A percentile compares a stretch with the other conserved stretches of the same genome.
Conservation (phyloP, 2,797 vertebrate species). For the Hyperoplus lanceolatus region DNA sequence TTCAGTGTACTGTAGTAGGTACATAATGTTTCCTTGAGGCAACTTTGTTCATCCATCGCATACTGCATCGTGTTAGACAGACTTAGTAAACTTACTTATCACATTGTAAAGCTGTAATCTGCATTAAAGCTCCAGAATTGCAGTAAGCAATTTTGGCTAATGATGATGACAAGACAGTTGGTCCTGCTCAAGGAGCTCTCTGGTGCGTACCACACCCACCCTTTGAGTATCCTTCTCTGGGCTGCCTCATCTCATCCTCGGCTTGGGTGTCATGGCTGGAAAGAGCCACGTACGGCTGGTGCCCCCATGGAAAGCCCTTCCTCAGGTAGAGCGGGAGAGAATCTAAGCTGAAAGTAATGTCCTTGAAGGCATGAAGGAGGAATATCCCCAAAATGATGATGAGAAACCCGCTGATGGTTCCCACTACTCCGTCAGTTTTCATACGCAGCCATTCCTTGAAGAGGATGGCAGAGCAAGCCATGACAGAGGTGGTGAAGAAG, state of each 20-base stretch:
- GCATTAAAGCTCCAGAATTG: constrained; percentile 32
- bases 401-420: constrained; percentile 91
- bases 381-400: constrained; percentile 90
- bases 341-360: constrained; percentile 83
- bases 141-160: constrained; percentile 2
- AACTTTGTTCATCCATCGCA: constrained; percentile 25
- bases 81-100: constrained; percentile 25
- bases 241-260: constrained; percentile 48
- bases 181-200: constrained; percentile 53
- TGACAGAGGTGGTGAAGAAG: constrained; percentile 90
- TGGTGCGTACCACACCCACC: constrained; percentile 42
- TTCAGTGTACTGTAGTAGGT: constrained; percentile 14
- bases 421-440: constrained; percentile 80
- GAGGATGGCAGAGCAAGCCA: constrained; percentile 90
- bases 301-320: constrained; percentile 56
- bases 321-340: constrained; percentile 85
- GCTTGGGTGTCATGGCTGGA: constrained; percentile 51
- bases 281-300: constrained; percentile 77
- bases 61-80: constrained; percentile 12
- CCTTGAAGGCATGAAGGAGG: constrained; percentile 89
- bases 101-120: constrained; percentile 26
- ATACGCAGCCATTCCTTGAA: constrained; percentile 92
- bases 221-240: constrained; percentile 59
- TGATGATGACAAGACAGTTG: constrained; percentile 15
- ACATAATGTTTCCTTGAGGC: constrained; percentile 6